These are phyloP conservation scores for Tadarida brasiliensis DNA, from an alignment of 2,797 vertebrate species.

Conservation along the genomic window DNA sequence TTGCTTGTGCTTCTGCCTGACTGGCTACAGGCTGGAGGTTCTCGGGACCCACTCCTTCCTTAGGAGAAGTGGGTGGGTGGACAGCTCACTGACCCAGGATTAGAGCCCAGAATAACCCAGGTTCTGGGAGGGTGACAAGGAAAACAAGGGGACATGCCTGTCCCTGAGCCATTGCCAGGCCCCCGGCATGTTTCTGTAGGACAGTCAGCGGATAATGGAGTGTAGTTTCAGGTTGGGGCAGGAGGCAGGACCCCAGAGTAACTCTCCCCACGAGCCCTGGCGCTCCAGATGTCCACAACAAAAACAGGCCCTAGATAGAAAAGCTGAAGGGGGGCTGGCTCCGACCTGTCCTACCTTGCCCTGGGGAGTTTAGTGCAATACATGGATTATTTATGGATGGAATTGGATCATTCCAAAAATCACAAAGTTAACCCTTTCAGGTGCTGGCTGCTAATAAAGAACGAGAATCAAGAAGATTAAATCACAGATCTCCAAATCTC, in stretches of 20 bases:
- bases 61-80: background rate
- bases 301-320: background rate
- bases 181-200: background rate
- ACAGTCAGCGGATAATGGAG: background rate
- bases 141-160: background rate
- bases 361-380: background rate
- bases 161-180: background rate
- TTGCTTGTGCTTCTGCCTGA: background rate
- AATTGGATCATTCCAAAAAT: background rate
- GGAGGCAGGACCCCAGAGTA: background rate
- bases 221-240: background rate
- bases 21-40: background rate
- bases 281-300: background rate
- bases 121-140: background rate
- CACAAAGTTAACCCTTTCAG: conserved; percentile 3
- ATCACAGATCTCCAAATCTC: background rate
- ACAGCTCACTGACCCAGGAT: background rate
- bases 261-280: background rate
- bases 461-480: background rate
- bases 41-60: background rate
- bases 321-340: background rate
- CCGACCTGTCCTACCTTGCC: background rate
- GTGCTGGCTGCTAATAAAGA: background rate
- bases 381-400: background rate
- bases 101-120: background rate